These are phyloP conservation scores for Caenorhabditis angaria DNA, from an alignment of 2,888 invertebrate species.

Conservation along the genomic window DNA sequence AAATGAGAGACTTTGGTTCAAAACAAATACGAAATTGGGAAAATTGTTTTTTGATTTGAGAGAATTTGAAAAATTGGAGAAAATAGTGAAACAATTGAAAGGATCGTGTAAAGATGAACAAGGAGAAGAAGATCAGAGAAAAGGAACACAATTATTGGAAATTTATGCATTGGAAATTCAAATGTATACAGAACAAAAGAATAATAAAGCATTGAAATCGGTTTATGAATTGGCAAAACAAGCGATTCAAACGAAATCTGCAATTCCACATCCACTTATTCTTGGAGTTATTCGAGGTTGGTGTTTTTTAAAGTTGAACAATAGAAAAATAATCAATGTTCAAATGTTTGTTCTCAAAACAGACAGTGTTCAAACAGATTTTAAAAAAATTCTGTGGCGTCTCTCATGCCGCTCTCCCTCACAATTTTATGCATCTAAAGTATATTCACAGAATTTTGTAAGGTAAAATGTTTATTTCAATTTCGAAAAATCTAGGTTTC, in stretches of 20 bases:
- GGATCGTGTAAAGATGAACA: conserved; percentile 81
- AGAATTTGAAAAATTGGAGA: conserved; percentile 91
- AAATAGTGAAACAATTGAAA: conserved; percentile 94
- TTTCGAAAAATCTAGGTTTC: neutral
- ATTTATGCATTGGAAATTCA: conserved; percentile 99
- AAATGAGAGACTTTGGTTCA: conserved; percentile 98
- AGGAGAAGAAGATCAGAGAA: conserved; percentile 71
- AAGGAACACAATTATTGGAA: conserved; percentile 90
- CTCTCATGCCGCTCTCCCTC: no score
- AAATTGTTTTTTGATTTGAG: conserved; percentile 96
- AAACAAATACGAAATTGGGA: conserved; percentile 97
- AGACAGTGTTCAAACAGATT: neutral
- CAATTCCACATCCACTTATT: conserved; percentile 98
- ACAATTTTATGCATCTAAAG: no score
- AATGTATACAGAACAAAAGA: conserved; percentile 99
- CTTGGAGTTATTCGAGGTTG: conserved; percentile 97
- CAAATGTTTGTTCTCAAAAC: neutral
- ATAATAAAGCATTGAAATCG: conserved; percentile 84
- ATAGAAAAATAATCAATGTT: neutral
- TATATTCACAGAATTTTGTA: no score
- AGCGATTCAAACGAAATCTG: conserved; percentile 96
- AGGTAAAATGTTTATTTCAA: neutral
- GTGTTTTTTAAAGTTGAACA: conserved; percentile 3
- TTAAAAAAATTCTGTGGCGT: neutral
- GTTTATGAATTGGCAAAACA: conserved; percentile 97